A percentile compares a stretch with the other conserved stretches of the same genome.
phyloP scores from a whole-genome alignment of 2,113 vertebrate species.

The Microtus richardsoni region DNA sequence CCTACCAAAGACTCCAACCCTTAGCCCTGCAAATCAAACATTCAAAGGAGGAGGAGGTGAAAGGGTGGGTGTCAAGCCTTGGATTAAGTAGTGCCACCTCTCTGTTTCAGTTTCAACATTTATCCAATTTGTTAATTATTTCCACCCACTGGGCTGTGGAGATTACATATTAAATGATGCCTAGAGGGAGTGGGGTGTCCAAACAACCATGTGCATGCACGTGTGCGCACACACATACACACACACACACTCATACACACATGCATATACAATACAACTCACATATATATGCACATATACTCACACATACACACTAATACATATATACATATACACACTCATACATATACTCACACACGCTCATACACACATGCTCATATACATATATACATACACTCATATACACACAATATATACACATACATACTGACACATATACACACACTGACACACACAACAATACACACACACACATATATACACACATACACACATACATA shows the following conservation, averaged over 20 bases:
- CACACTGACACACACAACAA: too few species aligned
- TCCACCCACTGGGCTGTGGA: background rate
- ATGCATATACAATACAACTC: background rate
- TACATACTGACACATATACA: background rate
- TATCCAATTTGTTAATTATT: background rate
- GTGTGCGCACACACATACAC: accelerated
- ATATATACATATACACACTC: background rate
- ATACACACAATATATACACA: background rate
- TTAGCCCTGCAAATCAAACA: background rate
- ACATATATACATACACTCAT: too few species aligned
- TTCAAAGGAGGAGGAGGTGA: background rate
- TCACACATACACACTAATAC: background rate
- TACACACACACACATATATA: accelerated
- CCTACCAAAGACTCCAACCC: background rate
- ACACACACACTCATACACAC: background rate
- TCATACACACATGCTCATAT: background rate
- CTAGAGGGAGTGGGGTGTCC: background rate
- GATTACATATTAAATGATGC: background rate
- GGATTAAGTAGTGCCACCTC: background rate
- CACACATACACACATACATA: accelerated
- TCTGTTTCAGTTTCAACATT: background rate
- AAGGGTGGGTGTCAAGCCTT: background rate
- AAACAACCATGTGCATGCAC: too few species aligned
- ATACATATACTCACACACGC: too few species aligned
- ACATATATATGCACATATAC: background rate